These are phyloP conservation scores for Coregonus sp. DNA, from an alignment of 2,797 vertebrate species.

Conservation along the genomic window DNA sequence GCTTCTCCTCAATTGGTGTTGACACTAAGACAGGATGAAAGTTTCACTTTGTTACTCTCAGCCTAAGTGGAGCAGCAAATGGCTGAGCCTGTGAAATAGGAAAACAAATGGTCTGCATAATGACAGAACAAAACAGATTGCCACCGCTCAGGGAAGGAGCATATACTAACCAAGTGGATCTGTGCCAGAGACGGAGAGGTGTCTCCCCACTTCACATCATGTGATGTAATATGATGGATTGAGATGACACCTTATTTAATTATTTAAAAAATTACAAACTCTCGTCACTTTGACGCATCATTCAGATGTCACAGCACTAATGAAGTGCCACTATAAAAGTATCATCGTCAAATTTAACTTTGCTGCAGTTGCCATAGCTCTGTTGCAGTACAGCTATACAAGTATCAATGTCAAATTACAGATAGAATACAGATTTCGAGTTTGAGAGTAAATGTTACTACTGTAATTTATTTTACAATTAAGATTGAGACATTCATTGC, in stretches of 20 bases:
- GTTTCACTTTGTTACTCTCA: constrained; percentile 80
- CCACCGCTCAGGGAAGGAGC: constrained; percentile 51
- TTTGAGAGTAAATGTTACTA: neutral
- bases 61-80: constrained; percentile 78
- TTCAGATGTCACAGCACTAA: neutral
- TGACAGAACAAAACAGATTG: constrained; percentile 72
- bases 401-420: neutral
- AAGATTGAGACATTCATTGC: neutral
- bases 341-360: neutral
- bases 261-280: neutral
- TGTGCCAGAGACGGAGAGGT: constrained; percentile 12
- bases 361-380: neutral
- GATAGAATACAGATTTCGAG: neutral
- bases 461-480: neutral
- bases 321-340: neutral
- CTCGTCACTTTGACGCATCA: neutral
- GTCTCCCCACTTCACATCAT: neutral
- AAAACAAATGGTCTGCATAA: constrained; percentile 70
- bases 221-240: neutral
- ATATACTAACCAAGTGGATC: constrained; percentile 12
- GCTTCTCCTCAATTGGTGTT: constrained; percentile 71
- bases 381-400: neutral
- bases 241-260: neutral
- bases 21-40: constrained; percentile 74
- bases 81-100: constrained; percentile 72